Evolutionary conservation across 1,140 invertebrate species (phyloP), one percentile per base, ranked within the genome.

Genomic region (Trichonephila inaurata): DNA sequence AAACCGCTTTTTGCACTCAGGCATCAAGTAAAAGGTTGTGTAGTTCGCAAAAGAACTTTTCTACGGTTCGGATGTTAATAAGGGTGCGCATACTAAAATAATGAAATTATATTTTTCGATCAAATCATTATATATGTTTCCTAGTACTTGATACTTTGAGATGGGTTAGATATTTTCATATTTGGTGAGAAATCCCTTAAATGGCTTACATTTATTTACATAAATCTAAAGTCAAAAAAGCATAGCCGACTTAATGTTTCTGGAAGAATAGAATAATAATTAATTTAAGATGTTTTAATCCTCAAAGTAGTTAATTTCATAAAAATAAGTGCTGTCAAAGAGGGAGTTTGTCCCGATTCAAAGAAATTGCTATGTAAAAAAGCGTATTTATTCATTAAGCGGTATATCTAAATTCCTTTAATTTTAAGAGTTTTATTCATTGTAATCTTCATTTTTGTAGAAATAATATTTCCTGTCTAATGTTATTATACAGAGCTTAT

Each of bases 1-100:
- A 92, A 92, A 92, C 90, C 62, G 82, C 90, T 85, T 92, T 92
- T 92, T 92, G 90, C 90, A 85, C 60, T 85, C 90, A 92, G 90
- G 90, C 90, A 60, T 92, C 40, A 16, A 92, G 82, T 92, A 51
- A 92, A 92, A 92, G 90, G 62, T 69, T 85, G 62, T 33, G 72
- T 8, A 83, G 77, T 44, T n/a, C 33, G 19, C 14, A 81, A 81
- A 62, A 82, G 28, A n/a, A 24, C 58, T 82, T 69, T 58, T 66
- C 66, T 69, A 69, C 8, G 64, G 6, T 69, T 89, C 40, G 33
- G 66, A 77, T 58, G 88, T 51, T 89, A 77, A 89, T 18, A n/a
- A 89, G 88, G 69, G 66, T 64, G 60, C 5, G 33, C 28, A 40
- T 77, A 77, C 72, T 77, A 16, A 77, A 77, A 77, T 28, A 77